Percentiles rank a stretch among this genome's conserved stretches.
phyloP scores from a whole-genome alignment of 2,888 invertebrate genomes.

The Heliconius hortense region DNA sequence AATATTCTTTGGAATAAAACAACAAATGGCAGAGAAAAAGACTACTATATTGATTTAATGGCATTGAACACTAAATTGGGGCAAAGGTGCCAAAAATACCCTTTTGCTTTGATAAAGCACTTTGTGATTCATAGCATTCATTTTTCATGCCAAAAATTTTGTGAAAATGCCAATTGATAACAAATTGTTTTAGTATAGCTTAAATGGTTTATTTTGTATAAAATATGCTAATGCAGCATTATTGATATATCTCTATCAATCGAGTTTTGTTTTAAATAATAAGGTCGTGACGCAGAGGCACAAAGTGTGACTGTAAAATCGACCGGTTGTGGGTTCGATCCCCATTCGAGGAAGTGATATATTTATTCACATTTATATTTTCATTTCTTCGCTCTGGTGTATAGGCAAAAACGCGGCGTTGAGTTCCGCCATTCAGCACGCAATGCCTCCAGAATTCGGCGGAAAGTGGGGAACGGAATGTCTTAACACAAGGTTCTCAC shows the following conservation, averaged over 20 bases:
- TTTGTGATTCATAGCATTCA: conserved; percentile 15
- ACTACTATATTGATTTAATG: conserved; percentile 13
- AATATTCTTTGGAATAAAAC: not conserved
- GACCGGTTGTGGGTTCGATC: no score
- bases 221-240: not conserved
- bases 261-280: no score
- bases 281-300: no score
- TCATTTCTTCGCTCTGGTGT: no score
- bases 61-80: conserved; percentile 6
- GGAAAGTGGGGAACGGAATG: no score
- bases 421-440: no score
- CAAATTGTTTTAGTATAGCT: not conserved
- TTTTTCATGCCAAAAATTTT: conserved; percentile 23
- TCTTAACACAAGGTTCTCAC: no score
- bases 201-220: not conserved
- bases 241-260: not conserved
- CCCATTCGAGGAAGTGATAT: no score
- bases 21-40: conserved; percentile 11
- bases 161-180: conserved; percentile 14
- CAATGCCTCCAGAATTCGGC: no score
- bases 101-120: conserved; percentile 27
- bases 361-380: no score
- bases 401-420: no score
- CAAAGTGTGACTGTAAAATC: no score
- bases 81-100: conserved; percentile 22